Conservation (phyloP, 2,888 invertebrate species). For the Lycia hirtaria region DNA sequence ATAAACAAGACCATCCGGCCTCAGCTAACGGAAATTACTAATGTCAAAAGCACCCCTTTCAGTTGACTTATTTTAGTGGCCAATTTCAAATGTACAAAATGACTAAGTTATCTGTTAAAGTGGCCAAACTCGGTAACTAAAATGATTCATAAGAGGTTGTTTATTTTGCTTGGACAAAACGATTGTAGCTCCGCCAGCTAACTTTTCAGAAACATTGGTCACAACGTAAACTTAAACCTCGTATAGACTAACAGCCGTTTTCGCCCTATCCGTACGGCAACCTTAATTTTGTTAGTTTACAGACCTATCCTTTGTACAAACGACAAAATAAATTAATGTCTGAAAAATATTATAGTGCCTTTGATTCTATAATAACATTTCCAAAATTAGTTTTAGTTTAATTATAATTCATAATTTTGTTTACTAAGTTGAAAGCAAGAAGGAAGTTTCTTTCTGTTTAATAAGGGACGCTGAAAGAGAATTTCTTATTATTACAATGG, state of each 20-base stretch:
- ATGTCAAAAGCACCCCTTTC: constrained; percentile 15
- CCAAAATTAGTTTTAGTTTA: neutral
- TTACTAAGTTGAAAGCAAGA: too few species aligned
- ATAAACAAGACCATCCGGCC: neutral
- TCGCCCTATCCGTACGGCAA: constrained; percentile 24
- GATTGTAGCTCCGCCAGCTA: neutral
- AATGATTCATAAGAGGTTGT: neutral
- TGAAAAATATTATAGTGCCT: constrained; percentile 28
- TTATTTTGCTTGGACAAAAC: neutral
- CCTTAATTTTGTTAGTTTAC: constrained; percentile 43
- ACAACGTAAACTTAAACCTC: constrained; percentile 6
- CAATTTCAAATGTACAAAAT: constrained; percentile 8
- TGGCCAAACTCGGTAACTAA: neutral
- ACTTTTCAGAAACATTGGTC: neutral
- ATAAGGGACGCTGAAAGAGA: too few species aligned
- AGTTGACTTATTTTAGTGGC: constrained; percentile 12
- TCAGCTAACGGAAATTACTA: constrained; percentile 4
- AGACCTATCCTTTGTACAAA: constrained; percentile 56
- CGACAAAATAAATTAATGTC: constrained; percentile 50
- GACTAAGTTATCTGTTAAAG: neutral
- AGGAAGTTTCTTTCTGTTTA: too few species aligned
- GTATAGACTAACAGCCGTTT: constrained; percentile 4
- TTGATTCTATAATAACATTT: constrained; percentile 22
- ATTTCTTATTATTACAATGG: too few species aligned
- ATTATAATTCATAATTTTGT: neutral